A percentile compares a stretch with the other conserved stretches of the same genome.
Evolutionary conservation across 2,888 invertebrate genomes (phyloP).

Genomic region (Eudasyphora cyanicolor): DNA sequence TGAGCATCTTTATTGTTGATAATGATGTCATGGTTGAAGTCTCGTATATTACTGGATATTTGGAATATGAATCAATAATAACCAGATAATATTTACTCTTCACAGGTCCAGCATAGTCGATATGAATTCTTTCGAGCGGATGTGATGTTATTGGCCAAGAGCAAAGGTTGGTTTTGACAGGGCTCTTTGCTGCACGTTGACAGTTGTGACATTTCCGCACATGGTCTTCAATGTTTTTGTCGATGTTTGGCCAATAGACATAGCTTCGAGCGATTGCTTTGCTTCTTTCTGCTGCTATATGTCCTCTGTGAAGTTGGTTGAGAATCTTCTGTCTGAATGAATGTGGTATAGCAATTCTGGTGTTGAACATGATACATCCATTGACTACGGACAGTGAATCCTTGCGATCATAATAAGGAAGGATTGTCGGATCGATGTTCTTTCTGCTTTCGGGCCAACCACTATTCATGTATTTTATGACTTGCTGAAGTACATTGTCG

Average conservation of each 20-base stretch:
- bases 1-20: slow-evolving; percentile 2
- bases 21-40: slow-evolving; percentile 13
- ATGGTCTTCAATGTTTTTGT: slow-evolving; percentile 68
- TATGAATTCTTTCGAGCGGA: slow-evolving; percentile 62
- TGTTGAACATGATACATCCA: slow-evolving; percentile 2
- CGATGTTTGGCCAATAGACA: slow-evolving; percentile 71
- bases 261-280: slow-evolving; percentile 53
- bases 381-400: neutral
- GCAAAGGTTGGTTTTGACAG: slow-evolving; percentile 10
- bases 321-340: neutral
- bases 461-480: neutral
- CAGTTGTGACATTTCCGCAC: neutral
- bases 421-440: neutral
- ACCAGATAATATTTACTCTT: slow-evolving; percentile 2
- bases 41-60: slow-evolving; percentile 34
- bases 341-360: neutral
- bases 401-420: neutral
- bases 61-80: slow-evolving; percentile 17
- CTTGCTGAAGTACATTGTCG: neutral
- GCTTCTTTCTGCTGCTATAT: slow-evolving; percentile 14
- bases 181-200: slow-evolving; percentile 15
- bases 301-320: slow-evolving; percentile 29
- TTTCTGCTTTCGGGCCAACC: slow-evolving; percentile 10
- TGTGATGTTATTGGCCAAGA: slow-evolving; percentile 61
- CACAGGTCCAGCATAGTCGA: slow-evolving; percentile 28